Base-by-base conservation (phyloP, 37 sponge, comb jelly and placozoan genomes). In the Spongilla lacustris region DNA sequence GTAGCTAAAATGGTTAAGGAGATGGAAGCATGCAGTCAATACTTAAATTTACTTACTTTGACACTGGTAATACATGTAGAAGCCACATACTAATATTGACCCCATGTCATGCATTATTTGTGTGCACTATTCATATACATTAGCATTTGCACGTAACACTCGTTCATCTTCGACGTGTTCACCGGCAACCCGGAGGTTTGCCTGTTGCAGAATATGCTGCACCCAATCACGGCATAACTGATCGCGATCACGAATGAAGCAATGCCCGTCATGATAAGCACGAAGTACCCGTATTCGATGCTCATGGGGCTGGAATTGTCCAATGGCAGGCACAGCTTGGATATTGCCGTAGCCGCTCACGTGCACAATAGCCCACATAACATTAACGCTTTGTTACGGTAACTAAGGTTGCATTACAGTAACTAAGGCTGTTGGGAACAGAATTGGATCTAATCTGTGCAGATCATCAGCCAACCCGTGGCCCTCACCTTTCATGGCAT, bases 401-500 rank as follows among this genome's bases (percentile, higher is more conserved):
- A n/a, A n/a, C n/a, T n/a, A n/a, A n/a, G n/a, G n/a, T n/a, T n/a
- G n/a, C n/a, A n/a, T n/a, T n/a, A n/a, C n/a, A n/a, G n/a, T n/a
- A n/a, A n/a, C n/a, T n/a, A n/a, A n/a, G n/a, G n/a, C n/a, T n/a
- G n/a, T n/a, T n/a, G n/a, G n/a, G n/a, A n/a, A n/a, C n/a, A n/a
- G n/a, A n/a, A n/a, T n/a, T n/a, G n/a, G n/a, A n/a, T n/a, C n/a
- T n/a, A n/a, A n/a, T n/a, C n/a, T n/a, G n/a, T n/a, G n/a, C n/a
- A n/a, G n/a, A n/a, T n/a, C n/a, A n/a, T n/a, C n/a, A n/a, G n/a
- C n/a, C n/a, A n/a, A n/a, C n/a, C n/a, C n/a, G n/a, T 24, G 14
- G 49, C 11, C 3, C 83, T 73, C 81, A 91, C 93, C 87, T 71
- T 90, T 95, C 93, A 95, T 92, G 71, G 91, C 96, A 38, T 89